Conservation (phyloP, 1,140 invertebrate genomes). For the Tribolium castaneum region DNA sequence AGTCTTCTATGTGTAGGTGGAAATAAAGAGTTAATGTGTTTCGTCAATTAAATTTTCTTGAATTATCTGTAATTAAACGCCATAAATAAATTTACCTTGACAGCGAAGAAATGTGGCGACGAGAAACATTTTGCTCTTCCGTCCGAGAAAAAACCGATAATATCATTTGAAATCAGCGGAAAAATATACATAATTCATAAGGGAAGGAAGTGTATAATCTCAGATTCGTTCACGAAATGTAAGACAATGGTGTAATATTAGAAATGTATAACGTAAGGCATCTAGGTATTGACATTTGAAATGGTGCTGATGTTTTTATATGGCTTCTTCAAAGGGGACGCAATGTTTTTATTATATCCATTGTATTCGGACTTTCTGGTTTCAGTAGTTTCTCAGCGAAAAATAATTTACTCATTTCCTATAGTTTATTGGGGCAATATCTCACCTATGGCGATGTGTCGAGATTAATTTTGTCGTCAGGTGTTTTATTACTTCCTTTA, state of each 20-base stretch:
- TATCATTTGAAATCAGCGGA: conserved; percentile 10
- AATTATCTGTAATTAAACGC: neutral
- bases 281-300: conserved; percentile 36
- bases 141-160: conserved; percentile 20
- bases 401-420: neutral
- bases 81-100: conserved; percentile 1
- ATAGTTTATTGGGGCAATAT: neutral
- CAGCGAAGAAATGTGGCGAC: neutral
- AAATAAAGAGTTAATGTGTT: conserved; percentile 10
- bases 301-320: conserved; percentile 29
- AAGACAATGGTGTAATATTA: conserved; percentile 41
- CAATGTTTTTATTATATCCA: conserved; percentile 18
- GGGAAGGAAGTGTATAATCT: conserved; percentile 33
- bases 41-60: neutral
- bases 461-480: conserved; percentile 6
- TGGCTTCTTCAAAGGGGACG: neutral
- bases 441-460: neutral
- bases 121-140: neutral
- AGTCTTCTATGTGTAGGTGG: neutral
- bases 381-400: neutral
- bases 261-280: conserved; percentile 42
- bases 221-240: conserved; percentile 39
- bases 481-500: neutral
- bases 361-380: neutral
- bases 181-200: conserved; percentile 41